Base-by-base conservation (phyloP, 2,113 vertebrate genomes). In the Rhinichthys klamathensis region DNA sequence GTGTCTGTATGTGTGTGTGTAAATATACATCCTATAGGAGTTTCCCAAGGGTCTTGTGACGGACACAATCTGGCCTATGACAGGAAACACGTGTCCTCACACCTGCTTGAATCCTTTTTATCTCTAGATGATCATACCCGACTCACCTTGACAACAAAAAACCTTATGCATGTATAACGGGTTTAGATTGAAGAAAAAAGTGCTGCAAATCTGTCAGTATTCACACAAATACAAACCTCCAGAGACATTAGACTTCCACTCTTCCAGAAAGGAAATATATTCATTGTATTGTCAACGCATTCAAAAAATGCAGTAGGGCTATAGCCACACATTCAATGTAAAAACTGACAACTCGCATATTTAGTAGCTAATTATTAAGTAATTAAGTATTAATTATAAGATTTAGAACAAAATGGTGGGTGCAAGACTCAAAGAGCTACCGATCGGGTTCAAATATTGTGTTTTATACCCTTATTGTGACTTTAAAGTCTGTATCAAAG, bases 31-130 rank as follows among this genome's bases (percentile, higher is more conserved):
- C 25, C 41, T 15, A 41, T 10, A 75, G 35, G 27, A 30, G 21
- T n/a, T 65, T 84, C 58, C 73, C 60, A 76, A 51, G 12, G 6
- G 72, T 18, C 73, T 30, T 16, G 60, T 46, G 18, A 44, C 2
- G 6, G 12, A 38, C 61, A 12, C 65, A 82, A 30, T 69, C 41
- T 13, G 10, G 27, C 25, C 44, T 69, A 41, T 70, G 23, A 16
- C 21, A 72, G 67, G 80, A 83, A 72, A 41, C 46, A 54, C 6
- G 65, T 72, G 63, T 83, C 65, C 30, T 56, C 65, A 32, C 61
- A 72, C 80, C 80, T 56, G 65, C 32, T 56, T 72, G 80, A 82
- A 72, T 72, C 25, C 35, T 44, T 81, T 80, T 67, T 15, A 67
- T 65, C 27, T 35, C 18, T 69, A 72, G 32, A 72, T 25, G 44